Percentiles rank a stretch among this genome's conserved stretches.
phyloP scores from a whole-genome alignment of 2,888 invertebrate species.

The Agrotis ipsilon region DNA sequence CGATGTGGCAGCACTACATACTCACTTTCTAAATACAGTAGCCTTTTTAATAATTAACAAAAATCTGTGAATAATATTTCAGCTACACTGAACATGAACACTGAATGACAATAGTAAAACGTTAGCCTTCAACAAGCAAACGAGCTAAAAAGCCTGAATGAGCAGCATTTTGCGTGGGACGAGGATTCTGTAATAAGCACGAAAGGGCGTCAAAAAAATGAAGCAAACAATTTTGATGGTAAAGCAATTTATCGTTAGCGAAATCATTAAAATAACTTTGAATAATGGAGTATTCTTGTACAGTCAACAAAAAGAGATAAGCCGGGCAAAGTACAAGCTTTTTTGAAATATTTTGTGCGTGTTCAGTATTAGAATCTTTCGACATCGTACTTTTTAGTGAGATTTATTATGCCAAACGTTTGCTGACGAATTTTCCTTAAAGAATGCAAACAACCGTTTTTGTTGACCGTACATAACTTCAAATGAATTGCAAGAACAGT shows the following conservation, averaged over 20 bases:
- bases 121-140: not conserved
- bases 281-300: conserved; percentile 55
- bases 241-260: conserved; percentile 54
- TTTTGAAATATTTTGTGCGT: conserved; percentile 21
- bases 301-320: conserved; percentile 45
- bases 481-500: not conserved
- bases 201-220: conserved; percentile 44
- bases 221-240: conserved; percentile 53
- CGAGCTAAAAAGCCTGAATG: conserved; percentile 26
- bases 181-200: conserved; percentile 22
- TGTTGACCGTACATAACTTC: not conserved
- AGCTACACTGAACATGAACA: conserved; percentile 6
- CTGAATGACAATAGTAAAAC: conserved; percentile 26
- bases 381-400: conserved; percentile 3
- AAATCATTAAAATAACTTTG: conserved; percentile 59
- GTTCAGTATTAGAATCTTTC: conserved; percentile 4
- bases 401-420: not conserved
- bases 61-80: not conserved
- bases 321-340: conserved; percentile 8
- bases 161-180: conserved; percentile 42
- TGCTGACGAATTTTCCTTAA: not conserved
- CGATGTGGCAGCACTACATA: no score
- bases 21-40: no score
- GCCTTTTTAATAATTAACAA: not conserved
- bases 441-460: not conserved